These are phyloP conservation scores for Pollenia angustigena DNA, from an alignment of 2,888 invertebrate species.

Conservation along the genomic window DNA sequence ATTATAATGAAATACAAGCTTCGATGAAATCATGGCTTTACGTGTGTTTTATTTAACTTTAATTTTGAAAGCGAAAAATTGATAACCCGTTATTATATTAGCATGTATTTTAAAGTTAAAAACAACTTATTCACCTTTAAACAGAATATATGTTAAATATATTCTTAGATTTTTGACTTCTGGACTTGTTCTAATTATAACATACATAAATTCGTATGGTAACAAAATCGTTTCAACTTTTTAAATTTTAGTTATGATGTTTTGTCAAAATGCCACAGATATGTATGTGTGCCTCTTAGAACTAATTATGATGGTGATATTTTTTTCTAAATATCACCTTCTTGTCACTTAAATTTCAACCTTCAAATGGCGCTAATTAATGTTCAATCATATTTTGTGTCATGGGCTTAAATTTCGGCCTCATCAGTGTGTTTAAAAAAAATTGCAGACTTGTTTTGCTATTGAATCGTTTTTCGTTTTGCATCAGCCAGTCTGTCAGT, in stretches of 20 bases:
- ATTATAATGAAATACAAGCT: too few species aligned
- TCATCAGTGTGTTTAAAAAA: background rate
- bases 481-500: background rate
- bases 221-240: too few species aligned
- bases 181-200: background rate
- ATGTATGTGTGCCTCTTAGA: too few species aligned
- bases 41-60: too few species aligned
- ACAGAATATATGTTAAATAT: background rate
- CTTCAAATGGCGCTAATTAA: slow-evolving; percentile 49
- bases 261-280: too few species aligned
- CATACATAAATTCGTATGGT: too few species aligned
- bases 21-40: too few species aligned
- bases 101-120: too few species aligned
- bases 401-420: slow-evolving; percentile 7
- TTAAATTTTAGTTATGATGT: too few species aligned
- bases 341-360: slow-evolving; percentile 12
- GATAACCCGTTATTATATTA: too few species aligned
- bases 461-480: slow-evolving; percentile 11
- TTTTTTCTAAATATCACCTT: slow-evolving; percentile 9
- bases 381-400: slow-evolving; percentile 44
- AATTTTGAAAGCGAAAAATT: too few species aligned
- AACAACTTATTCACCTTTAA: slow-evolving; percentile 1
- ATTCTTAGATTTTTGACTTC: background rate
- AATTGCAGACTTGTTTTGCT: background rate
- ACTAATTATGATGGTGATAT: background rate